phyloP scores from a whole-genome alignment of 1,140 invertebrate species.

The Pinna nobilis region DNA sequence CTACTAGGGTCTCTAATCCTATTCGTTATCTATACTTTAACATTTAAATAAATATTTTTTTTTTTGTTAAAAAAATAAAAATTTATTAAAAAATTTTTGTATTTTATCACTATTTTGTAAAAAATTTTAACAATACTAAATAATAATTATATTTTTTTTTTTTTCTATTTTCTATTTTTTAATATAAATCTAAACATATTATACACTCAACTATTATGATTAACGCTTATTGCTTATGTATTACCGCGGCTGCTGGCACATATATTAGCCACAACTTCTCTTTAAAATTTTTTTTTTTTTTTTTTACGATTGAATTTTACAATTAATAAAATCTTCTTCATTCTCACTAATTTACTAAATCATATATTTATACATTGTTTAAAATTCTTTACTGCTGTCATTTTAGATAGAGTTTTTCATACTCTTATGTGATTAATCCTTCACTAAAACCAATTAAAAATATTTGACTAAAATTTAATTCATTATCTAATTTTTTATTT shows the following conservation, averaged over 20 bases:
- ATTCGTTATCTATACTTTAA: conserved; percentile 76
- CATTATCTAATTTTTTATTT: conserved; percentile 77
- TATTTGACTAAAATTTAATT: conserved; percentile 77
- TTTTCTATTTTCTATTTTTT: conserved; percentile 72
- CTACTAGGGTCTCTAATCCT: conserved; percentile 77
- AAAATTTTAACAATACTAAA: background rate
- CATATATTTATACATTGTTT: conserved; percentile 76
- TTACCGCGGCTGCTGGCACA: conserved; percentile 78
- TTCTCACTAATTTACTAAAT: conserved; percentile 75
- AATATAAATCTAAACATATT: conserved; percentile 71
- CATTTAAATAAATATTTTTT: conserved; percentile 70
- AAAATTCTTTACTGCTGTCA: conserved; percentile 75
- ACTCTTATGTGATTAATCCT: conserved; percentile 76
- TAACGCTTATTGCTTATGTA: conserved; percentile 76
- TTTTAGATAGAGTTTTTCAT: conserved; percentile 77
- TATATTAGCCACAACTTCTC: conserved; percentile 76
- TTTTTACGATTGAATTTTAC: conserved; percentile 50
- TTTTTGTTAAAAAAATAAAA: background rate
- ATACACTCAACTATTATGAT: conserved; percentile 77
- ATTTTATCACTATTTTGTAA: conserved; percentile 9
- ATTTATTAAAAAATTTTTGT: background rate
- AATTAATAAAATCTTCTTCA: conserved; percentile 74
- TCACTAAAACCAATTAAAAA: conserved; percentile 76
- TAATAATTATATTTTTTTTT: conserved; percentile 16
- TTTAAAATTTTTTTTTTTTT: conserved; percentile 67